phyloP scores from a whole-genome alignment of 2,888 invertebrate species.

The Ypsolopha scabrella region DNA sequence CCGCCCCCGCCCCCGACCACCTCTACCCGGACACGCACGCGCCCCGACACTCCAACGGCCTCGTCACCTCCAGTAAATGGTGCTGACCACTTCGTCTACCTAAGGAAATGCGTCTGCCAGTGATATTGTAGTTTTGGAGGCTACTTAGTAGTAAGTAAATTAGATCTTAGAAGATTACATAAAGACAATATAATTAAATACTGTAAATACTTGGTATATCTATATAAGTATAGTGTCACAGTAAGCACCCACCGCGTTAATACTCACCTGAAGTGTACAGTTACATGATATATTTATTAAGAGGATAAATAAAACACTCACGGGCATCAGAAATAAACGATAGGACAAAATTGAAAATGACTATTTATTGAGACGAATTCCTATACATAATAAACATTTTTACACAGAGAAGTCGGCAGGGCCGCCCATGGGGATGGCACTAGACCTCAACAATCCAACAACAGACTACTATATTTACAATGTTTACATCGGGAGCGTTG shows the following conservation, averaged over 20 bases:
- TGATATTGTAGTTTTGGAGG: too few relatives aligned
- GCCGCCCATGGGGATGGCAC: background rate
- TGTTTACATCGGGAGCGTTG: too few relatives aligned
- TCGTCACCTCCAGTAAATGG: slow-evolving; percentile 32
- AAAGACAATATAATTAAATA: too few relatives aligned
- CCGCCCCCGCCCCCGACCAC: slow-evolving; percentile 41
- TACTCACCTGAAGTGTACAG: slow-evolving; percentile 22
- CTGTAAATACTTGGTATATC: too few relatives aligned
- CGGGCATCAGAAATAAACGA: slow-evolving; percentile 6
- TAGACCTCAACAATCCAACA: too few relatives aligned
- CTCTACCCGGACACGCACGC: slow-evolving; percentile 39
- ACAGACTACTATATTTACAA: too few relatives aligned
- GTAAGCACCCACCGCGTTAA: slow-evolving; percentile 44
- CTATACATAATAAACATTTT: background rate
- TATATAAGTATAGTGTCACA: background rate
- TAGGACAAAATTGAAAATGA: slow-evolving; percentile 10
- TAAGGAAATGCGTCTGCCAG: too few relatives aligned
- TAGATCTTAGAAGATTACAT: too few relatives aligned
- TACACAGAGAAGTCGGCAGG: background rate
- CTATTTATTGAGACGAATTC: slow-evolving; percentile 9
- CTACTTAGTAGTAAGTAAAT: too few relatives aligned
- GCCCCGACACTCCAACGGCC: slow-evolving; percentile 24
- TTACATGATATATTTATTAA: background rate
- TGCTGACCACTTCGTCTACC: slow-evolving; percentile 22
- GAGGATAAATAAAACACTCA: slow-evolving; percentile 9